Evolutionary conservation across 1,140 invertebrate genomes (phyloP), one percentile per base, ranked within the genome.

Genomic region (Pachypsylla venusta): DNA sequence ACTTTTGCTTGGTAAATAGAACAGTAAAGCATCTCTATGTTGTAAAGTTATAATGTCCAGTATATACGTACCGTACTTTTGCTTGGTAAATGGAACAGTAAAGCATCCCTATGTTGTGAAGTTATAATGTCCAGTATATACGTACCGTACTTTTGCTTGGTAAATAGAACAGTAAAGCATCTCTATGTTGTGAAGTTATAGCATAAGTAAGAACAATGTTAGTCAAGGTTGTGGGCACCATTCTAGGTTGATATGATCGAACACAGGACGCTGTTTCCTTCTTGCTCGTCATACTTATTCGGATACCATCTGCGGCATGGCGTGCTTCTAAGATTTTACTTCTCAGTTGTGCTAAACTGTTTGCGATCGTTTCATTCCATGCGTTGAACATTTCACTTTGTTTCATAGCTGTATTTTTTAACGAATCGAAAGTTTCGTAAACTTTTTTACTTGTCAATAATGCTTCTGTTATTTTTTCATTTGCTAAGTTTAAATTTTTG

Each of bases 291-390:
- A 93, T 63, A 0, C 89, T 90, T 1, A 93, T 77, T 54, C 83
- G 79, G 64, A 94, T 89, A 48, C 81, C 82, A 54, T 88, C 81
- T 0, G 89, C 88, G 12, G 82, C 81, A 70, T 93, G 87, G 64
- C 80, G 77, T 0, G 89, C 87, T 67, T 85, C 79, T 1, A 78
- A 74, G 56, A 93, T 87, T 69, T 83, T 82, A 66, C 84, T 77
- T 25, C 79, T 77, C 0, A 93, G 73, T 53, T 80, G 77, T 48
- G 79, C 75, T 16, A 93, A 62, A 61, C 83, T 81, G 1, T 74
- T 70, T 0, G 76, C 65, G 24, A 85, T 72, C 0, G 77, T 76
- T 25, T 74, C 71, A 62, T 81, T 83, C 74, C 78, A 85, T 30
- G 74, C 69, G 25, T 75, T 70, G 61, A 82, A 80, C 2, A 70